These are phyloP conservation scores for Lasioglossum pauxillum DNA, from an alignment of 2,888 invertebrate genomes.

Conservation along the genomic window DNA sequence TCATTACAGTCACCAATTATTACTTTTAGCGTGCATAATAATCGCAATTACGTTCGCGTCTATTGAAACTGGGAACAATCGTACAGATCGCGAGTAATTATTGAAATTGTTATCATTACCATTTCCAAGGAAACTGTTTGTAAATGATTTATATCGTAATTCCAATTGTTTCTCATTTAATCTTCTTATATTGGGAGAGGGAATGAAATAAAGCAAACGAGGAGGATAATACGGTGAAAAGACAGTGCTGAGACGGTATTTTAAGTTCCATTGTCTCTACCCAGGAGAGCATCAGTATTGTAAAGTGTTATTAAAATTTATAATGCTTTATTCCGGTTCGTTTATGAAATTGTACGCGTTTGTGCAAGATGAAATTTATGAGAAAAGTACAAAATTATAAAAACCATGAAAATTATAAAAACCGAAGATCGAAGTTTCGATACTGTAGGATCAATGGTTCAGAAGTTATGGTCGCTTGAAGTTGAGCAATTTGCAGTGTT, in stretches of 20 bases:
- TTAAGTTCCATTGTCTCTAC: neutral
- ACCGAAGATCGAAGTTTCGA: too few relatives aligned
- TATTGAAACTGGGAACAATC: neutral
- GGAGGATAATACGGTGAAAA: neutral
- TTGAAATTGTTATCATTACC: slow-evolving; percentile 2
- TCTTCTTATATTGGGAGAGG: neutral
- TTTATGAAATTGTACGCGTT: too few relatives aligned
- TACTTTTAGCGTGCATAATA: neutral
- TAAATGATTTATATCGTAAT: neutral
- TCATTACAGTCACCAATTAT: neutral
- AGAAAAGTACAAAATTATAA: neutral
- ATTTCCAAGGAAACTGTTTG: neutral
- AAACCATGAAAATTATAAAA: too few relatives aligned
- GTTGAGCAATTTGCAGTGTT: too few relatives aligned
- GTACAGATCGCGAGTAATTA: neutral
- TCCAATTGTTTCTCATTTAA: neutral
- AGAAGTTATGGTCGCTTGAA: too few relatives aligned
- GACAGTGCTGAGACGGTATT: neutral
- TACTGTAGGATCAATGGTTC: too few relatives aligned
- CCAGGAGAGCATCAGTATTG: neutral
- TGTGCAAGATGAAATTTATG: too few relatives aligned
- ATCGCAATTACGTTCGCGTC: neutral
- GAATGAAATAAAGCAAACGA: neutral
- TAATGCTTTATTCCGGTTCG: neutral
- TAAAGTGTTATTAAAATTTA: neutral